Base-by-base conservation (phyloP, 2,888 invertebrate genomes). In the Cantharis lateralis region DNA sequence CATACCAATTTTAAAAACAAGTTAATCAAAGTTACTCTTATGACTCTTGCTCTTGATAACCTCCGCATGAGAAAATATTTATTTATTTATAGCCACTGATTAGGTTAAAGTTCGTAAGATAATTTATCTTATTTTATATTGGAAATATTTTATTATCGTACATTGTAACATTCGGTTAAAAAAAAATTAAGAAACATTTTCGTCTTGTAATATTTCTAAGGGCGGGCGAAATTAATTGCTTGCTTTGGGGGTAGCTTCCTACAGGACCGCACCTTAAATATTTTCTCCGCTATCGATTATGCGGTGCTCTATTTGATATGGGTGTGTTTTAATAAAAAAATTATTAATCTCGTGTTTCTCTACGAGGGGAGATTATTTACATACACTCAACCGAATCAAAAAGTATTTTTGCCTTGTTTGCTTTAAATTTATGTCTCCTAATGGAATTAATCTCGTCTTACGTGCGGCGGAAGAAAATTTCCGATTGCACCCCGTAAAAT, bases 21-120 rank as follows among this genome's bases (percentile, higher is more conserved):
- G 70, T 74, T 76, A 74, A 76, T 80, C 79, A 72, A 74, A 76
- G 11, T 78, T 80, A 79, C 77, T 79, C 79, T 77, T 80, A 79
- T 80, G 78, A 79, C 80, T 72, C 76, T 73, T 79, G 79, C 80
- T 79, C 79, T 28, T 71, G 81, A 81, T 81, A 81, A 81, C 79
- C 75, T 62, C 70, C 24, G 62, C 78, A 80, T 80, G 78, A 78
- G 70, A 74, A 80, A 78, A 79, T 76, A 79, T 79, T 80, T 81
- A 80, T 78, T 81, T 81, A 79, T 80, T 81, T 79, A 76, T 76
- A 78, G 71, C n/a, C 69, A 73, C 32, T 77, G 61, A 32, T 72
- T 28, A 75, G 79, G 79, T 77, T 74, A 80, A 80, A 80, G 81
- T 80, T 81, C 77, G 66, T n/a, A 70, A 74, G 80, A 79, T 80